These are phyloP conservation scores for Caenorhabditis wallacei DNA, from an alignment of 2,888 invertebrate species.

Conservation along the genomic window DNA sequence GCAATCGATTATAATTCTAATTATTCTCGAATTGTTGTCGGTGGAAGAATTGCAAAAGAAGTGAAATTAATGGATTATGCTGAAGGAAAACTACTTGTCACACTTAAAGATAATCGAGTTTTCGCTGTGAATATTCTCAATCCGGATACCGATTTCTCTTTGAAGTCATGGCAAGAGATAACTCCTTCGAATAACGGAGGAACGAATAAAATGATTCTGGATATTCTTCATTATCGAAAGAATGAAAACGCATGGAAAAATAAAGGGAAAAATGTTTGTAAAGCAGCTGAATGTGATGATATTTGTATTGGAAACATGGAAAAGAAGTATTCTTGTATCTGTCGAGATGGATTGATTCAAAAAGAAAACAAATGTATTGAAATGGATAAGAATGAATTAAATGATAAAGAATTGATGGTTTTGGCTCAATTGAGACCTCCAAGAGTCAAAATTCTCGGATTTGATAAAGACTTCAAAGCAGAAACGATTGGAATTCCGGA, in stretches of 20 bases:
- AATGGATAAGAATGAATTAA: not conserved
- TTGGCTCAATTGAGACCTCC: conserved; percentile 88
- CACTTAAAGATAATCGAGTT: conserved; percentile 33
- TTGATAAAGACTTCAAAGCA: conserved; percentile 84
- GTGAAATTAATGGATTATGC: conserved; percentile 47
- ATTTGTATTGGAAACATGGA: conserved; percentile 55
- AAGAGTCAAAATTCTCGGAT: conserved; percentile 87
- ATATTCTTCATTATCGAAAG: conserved; percentile 35
- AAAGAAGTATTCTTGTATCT: conserved; percentile 13
- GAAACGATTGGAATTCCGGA: conserved; percentile 52
- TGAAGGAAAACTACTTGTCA: conserved; percentile 43
- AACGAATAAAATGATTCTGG: not conserved
- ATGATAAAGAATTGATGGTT: conserved; percentile 84
- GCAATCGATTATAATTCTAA: conserved; percentile 89
- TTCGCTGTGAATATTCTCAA: conserved; percentile 18
- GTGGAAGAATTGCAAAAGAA: conserved; percentile 30
- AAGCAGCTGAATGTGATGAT: conserved; percentile 61
- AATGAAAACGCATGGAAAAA: conserved; percentile 49
- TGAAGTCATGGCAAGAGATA: conserved; percentile 33
- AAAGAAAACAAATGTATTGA: conserved; percentile 40
- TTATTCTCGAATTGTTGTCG: conserved; percentile 54
- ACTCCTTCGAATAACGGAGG: conserved; percentile 34
- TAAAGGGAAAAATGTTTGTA: conserved; percentile 48
- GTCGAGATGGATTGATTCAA: conserved; percentile 35
- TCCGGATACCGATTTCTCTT: not conserved